phyloP scores from a whole-genome alignment of 2,888 invertebrate genomes.

The Poecilus cupreus region DNA sequence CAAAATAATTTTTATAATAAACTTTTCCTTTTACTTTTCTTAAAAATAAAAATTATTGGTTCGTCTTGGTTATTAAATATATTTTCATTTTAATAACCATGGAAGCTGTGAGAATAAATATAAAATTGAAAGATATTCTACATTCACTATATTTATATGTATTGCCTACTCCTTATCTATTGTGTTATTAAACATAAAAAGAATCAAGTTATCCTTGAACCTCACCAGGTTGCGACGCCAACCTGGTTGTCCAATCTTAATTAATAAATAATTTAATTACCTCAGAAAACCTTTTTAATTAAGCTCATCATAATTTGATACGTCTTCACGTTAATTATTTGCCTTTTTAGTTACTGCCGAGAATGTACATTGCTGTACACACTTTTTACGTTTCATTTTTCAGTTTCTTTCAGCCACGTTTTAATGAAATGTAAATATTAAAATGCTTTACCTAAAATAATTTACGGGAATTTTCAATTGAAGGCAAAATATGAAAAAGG shows the following conservation, averaged over 20 bases:
- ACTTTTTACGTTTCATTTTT: constrained; percentile 7
- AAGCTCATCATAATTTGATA: constrained; percentile 27
- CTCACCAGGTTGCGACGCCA: background rate
- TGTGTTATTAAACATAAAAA: no score
- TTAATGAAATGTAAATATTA: constrained; percentile 40
- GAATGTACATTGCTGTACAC: background rate
- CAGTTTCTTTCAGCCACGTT: background rate
- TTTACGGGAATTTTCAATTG: constrained; percentile 27
- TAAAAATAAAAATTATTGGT: no score
- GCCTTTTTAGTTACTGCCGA: background rate
- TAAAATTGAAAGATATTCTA: no score
- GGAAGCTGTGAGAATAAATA: no score
- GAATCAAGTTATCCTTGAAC: background rate
- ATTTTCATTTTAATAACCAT: no score
- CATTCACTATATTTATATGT: no score
- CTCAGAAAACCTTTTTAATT: constrained; percentile 32
- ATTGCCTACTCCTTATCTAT: no score
- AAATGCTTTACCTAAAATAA: constrained; percentile 14
- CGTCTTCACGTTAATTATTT: constrained; percentile 30
- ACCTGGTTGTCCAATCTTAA: background rate
- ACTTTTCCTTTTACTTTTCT: no score
- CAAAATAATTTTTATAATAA: no score
- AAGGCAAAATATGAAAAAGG: background rate
- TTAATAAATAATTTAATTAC: constrained; percentile 35
- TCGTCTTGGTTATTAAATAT: no score